Evolutionary conservation across 2,113 vertebrate genomes (phyloP).

Genomic region (Noturus placidus): DNA sequence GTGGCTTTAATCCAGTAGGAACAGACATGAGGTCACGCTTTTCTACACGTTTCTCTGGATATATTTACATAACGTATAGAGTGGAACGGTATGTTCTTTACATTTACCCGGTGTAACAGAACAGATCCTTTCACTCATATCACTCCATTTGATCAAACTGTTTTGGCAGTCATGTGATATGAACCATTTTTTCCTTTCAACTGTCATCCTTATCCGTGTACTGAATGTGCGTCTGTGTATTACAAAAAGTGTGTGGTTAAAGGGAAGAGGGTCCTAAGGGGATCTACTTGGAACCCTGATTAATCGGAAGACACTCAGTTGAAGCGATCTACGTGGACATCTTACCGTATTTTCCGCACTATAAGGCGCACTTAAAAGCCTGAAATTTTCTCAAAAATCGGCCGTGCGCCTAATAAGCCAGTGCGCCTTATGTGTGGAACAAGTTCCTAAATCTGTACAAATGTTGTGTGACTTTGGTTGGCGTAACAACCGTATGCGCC

Average conservation of each 20-base stretch:
- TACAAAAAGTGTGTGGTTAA: background rate
- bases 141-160: background rate
- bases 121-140: background rate
- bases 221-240: background rate
- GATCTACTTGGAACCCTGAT: background rate
- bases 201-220: background rate
- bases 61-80: background rate
- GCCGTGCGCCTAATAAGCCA: too few species aligned
- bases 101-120: background rate
- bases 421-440: too few species aligned
- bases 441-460: too few species aligned
- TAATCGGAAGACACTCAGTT: background rate
- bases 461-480: too few species aligned
- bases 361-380: too few species aligned
- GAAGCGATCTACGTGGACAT: background rate
- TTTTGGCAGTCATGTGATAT: background rate
- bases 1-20: constrained; percentile 26
- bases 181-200: background rate
- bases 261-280: too few species aligned
- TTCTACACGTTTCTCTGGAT: background rate
- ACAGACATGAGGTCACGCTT: background rate
- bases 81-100: background rate
- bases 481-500: too few species aligned
- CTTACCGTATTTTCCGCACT: too few species aligned
- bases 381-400: too few species aligned